Conservation (phyloP, 2,888 invertebrate genomes). For the Pogonocherus hispidulus region DNA sequence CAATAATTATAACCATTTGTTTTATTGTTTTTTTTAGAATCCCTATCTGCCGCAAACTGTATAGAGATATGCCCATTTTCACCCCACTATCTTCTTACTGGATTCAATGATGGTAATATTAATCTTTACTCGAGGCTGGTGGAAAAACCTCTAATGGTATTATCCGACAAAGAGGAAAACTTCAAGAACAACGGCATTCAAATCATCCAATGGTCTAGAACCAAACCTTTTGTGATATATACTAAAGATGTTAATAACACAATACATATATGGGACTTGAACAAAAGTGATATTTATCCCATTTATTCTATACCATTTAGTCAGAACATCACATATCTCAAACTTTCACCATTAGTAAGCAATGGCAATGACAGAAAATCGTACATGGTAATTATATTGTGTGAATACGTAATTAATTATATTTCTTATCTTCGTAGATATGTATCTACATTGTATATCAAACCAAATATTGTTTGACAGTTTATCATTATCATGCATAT, state of each 20-base stretch:
- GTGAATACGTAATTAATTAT: no score
- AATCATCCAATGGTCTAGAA: conserved; percentile 71
- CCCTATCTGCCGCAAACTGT: conserved; percentile 65
- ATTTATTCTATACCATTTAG: conserved; percentile 67
- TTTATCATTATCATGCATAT: no score
- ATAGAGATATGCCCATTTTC: conserved; percentile 70
- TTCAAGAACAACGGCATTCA: conserved; percentile 62
- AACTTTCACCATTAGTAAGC: conserved; percentile 65
- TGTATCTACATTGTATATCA: no score
- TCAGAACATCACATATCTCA: conserved; percentile 67
- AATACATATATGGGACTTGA: conserved; percentile 72
- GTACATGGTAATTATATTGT: conserved; percentile 71
- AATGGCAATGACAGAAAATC: conserved; percentile 59
- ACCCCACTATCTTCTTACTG: conserved; percentile 69
- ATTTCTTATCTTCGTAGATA: no score
- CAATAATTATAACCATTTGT: background rate
- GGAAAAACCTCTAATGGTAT: conserved; percentile 66
- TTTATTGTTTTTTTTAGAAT: conserved; percentile 51
- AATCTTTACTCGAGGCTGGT: conserved; percentile 67
- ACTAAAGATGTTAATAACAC: conserved; percentile 68
- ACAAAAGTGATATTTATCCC: conserved; percentile 70
- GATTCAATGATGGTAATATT: conserved; percentile 70
- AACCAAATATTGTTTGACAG: conserved; percentile 10
- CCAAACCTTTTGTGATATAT: conserved; percentile 71
- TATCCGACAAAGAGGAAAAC: conserved; percentile 62